These are phyloP conservation scores for Aurelia sp. DNA, from an alignment of 30 jellyfish, hydroid and myxozoan genomes.

Conservation along the genomic window DNA sequence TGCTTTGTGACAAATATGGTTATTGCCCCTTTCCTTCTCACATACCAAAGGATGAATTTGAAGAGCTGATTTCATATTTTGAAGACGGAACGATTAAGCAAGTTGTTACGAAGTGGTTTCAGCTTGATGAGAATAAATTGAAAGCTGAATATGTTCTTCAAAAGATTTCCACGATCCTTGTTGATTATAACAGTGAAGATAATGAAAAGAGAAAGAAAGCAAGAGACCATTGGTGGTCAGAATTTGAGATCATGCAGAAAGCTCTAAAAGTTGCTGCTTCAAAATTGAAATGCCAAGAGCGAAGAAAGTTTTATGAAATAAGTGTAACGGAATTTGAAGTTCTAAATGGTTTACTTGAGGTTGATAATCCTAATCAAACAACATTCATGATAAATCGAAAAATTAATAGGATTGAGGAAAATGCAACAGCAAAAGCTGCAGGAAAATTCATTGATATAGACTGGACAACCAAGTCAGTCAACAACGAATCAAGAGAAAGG, in stretches of 20 bases:
- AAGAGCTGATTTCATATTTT: slow-evolving; percentile 10
- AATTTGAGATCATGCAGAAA: slow-evolving; percentile 27
- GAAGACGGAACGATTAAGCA: neutral
- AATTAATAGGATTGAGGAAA: slow-evolving; percentile 16
- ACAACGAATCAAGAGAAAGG: slow-evolving; percentile 17
- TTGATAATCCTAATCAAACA: slow-evolving; percentile 8
- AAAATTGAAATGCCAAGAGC: neutral
- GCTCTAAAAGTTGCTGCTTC: slow-evolving; percentile 31
- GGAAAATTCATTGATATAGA: slow-evolving; percentile 50
- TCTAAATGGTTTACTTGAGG: slow-evolving; percentile 12
- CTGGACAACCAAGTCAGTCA: slow-evolving; percentile 17
- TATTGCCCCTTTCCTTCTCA: slow-evolving; percentile 45
- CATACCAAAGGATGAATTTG: slow-evolving; percentile 30
- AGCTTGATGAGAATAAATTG: slow-evolving; percentile 16
- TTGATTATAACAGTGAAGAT: slow-evolving; percentile 35
- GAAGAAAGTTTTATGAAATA: slow-evolving; percentile 34
- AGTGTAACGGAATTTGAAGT: slow-evolving; percentile 49
- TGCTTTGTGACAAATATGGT: slow-evolving; percentile 47
- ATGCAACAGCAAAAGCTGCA: neutral
- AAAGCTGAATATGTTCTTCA: slow-evolving; percentile 17
- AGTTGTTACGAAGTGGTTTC: slow-evolving; percentile 22
- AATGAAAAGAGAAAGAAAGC: slow-evolving; percentile 21
- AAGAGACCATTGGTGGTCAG: slow-evolving; percentile 51
- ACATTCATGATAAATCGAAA: slow-evolving; percentile 18
- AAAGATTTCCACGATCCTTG: slow-evolving; percentile 17